A percentile compares a stretch with the other conserved stretches of the same genome.
Conservation (phyloP, 2,888 invertebrate genomes). For the Teinopalpus imperialis region DNA sequence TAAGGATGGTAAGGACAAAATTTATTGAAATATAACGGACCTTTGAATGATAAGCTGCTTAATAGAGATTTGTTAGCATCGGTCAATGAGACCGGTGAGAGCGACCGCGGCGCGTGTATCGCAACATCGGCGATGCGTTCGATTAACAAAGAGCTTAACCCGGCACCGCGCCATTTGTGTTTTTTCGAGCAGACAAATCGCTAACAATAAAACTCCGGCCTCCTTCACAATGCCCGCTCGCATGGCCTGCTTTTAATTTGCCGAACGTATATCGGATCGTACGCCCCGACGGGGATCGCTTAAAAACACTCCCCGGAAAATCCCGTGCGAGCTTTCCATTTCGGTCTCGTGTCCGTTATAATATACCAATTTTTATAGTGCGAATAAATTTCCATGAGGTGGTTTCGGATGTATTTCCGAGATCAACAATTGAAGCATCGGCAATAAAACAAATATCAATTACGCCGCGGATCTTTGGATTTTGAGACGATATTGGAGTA, state of each 20-base stretch:
- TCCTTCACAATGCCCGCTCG: conserved; percentile 69
- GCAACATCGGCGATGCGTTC: conserved; percentile 56
- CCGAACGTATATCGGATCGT: conserved; percentile 67
- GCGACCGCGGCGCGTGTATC: conserved; percentile 42
- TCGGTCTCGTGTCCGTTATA: conserved; percentile 40
- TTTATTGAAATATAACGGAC: background rate
- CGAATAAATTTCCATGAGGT: conserved; percentile 29
- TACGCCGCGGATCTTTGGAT: conserved; percentile 61
- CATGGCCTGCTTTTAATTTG: conserved; percentile 79
- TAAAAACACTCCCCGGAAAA: conserved; percentile 72
- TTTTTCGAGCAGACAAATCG: conserved; percentile 75
- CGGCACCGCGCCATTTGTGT: conserved; percentile 70
- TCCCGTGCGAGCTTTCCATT: conserved; percentile 44
- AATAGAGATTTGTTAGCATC: conserved; percentile 32
- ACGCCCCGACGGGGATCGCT: conserved; percentile 54
- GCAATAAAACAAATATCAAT: conserved; percentile 59
- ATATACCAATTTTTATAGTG: conserved; percentile 20
- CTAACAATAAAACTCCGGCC: conserved; percentile 72
- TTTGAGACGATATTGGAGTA: conserved; percentile 58
- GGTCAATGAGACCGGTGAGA: conserved; percentile 33
- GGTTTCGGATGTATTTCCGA: conserved; percentile 34
- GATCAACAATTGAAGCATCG: conserved; percentile 44
- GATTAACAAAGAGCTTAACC: conserved; percentile 73
- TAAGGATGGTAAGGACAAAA: no score
- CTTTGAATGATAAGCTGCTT: conserved; percentile 12